A percentile compares a stretch with the other conserved stretches of the same genome.
Conservation (phyloP, 1,140 invertebrate species). For the Cydia strobilella region DNA sequence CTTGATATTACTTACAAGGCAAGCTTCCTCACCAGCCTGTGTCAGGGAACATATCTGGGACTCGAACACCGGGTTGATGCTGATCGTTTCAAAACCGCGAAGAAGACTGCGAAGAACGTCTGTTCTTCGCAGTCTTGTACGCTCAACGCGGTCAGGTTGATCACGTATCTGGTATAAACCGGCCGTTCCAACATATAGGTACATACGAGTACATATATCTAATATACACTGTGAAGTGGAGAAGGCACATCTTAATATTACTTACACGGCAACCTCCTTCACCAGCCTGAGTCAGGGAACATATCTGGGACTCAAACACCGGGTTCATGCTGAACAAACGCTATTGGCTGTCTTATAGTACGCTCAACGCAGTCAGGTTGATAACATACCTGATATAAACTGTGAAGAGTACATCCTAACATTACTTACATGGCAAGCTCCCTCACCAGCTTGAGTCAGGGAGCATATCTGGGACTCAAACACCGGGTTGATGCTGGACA, state of each 20-base stretch:
- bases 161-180: constrained; percentile 34
- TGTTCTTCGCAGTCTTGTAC: constrained; percentile 55
- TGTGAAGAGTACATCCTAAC: neutral
- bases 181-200: too few relatives aligned
- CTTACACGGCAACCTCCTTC: constrained; percentile 82
- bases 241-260: neutral
- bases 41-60: constrained; percentile 83
- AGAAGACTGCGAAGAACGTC: too few relatives aligned
- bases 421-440: constrained; percentile 80
- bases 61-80: constrained; percentile 55
- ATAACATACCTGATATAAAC: constrained; percentile 52
- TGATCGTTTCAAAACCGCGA: too few relatives aligned
- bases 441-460: constrained; percentile 81
- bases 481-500: constrained; percentile 53
- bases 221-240: too few relatives aligned
- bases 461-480: constrained; percentile 81
- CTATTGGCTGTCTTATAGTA: constrained; percentile 54
- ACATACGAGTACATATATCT: constrained; percentile 52
- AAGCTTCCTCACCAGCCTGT: constrained; percentile 81
- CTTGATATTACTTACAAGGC: constrained; percentile 72
- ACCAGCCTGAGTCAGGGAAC: constrained; percentile 81
- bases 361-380: constrained; percentile 65
- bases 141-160: constrained; percentile 67
- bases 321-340: constrained; percentile 51
- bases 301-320: constrained; percentile 77